Percentiles rank a stretch among this genome's conserved stretches.
Evolutionary conservation across 2,888 invertebrate species (phyloP).

Genomic region (Julus scanicus): DNA sequence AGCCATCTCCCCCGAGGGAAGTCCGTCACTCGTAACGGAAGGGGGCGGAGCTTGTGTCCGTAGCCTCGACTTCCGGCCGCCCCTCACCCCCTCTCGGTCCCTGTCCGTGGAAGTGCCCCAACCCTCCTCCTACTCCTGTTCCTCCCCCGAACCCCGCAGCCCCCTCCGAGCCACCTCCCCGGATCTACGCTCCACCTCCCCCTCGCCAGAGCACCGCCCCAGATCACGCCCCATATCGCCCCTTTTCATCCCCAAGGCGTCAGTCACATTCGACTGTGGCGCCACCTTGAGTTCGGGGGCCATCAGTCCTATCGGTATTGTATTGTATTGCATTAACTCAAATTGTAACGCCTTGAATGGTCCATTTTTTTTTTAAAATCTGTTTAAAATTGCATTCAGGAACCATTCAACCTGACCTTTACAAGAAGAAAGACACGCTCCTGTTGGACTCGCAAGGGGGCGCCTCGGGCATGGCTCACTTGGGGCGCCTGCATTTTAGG

Average conservation of each 20-base stretch:
- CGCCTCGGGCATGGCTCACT: slow-evolving; percentile 75
- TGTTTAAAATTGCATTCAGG: slow-evolving; percentile 67
- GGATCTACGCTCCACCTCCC: slow-evolving; percentile 65
- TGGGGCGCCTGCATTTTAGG: slow-evolving; percentile 85
- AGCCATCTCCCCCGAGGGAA: slow-evolving; percentile 79
- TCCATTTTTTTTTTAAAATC: neutral
- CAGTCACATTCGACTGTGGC: slow-evolving; percentile 57
- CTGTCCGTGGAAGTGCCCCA: slow-evolving; percentile 55
- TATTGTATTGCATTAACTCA: neutral
- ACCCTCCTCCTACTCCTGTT: neutral
- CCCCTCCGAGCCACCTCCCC: slow-evolving; percentile 48
- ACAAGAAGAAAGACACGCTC: slow-evolving; percentile 71
- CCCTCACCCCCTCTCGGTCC: slow-evolving; percentile 51
- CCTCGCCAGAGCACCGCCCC: slow-evolving; percentile 70
- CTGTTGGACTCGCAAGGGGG: slow-evolving; percentile 74
- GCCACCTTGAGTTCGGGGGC: slow-evolving; percentile 57
- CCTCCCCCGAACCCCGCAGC: slow-evolving; percentile 11
- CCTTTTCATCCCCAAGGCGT: slow-evolving; percentile 58
- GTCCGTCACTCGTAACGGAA: neutral
- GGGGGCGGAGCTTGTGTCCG: neutral
- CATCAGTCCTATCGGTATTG: slow-evolving; percentile 58
- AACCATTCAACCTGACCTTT: slow-evolving; percentile 87
- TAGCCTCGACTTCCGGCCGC: slow-evolving; percentile 39
- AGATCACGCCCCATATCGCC: slow-evolving; percentile 57
- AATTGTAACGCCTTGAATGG: neutral